Evolutionary conservation across 2,113 vertebrate species (phyloP).

Genomic region (Bostrychus sinensis): DNA sequence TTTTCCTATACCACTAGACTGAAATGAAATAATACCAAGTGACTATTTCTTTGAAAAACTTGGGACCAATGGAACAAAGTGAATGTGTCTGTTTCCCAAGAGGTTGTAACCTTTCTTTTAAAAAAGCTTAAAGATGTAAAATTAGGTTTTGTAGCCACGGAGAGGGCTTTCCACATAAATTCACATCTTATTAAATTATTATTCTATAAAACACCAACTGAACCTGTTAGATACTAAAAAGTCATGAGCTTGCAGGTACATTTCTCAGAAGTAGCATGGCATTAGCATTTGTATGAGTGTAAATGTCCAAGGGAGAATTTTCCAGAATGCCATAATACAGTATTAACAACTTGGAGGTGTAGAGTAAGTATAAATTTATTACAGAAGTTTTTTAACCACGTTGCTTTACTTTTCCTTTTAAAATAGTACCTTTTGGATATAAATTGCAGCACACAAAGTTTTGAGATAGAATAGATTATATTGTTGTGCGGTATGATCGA

Average conservation of each 20-base stretch:
- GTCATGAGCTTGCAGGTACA: constrained; percentile 23
- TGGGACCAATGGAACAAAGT: constrained; percentile 31
- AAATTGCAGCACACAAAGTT: constrained; percentile 48
- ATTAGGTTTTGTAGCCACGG: constrained; percentile 16
- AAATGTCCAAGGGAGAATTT: constrained; percentile 19
- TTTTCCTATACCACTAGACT: constrained; percentile 43
- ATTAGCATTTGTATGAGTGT: constrained; percentile 20
- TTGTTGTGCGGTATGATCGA: constrained; percentile 61
- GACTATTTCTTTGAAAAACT: constrained; percentile 13
- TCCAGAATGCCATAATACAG: constrained; percentile 35
- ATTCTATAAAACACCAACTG: constrained; percentile 8
- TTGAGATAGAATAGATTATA: constrained; percentile 63
- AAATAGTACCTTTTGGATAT: constrained; percentile 46
- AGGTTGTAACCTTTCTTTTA: constrained; percentile 10
- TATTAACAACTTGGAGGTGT: constrained; percentile 33
- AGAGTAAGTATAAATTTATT: constrained; percentile 47
- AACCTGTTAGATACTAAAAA: constrained; percentile 27
- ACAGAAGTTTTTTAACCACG: constrained; percentile 34
- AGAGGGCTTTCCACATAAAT: constrained; percentile 14
- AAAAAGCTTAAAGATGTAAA: constrained; percentile 30
- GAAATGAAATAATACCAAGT: constrained; percentile 38
- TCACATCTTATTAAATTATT: constrained; percentile 24
- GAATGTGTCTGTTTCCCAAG: constrained; percentile 19
- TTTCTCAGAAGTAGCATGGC: constrained; percentile 26
- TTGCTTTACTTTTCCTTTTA: constrained; percentile 30